phyloP scores from a whole-genome alignment of 2,797 vertebrate species.

The Macroramphosus scolopax region DNA sequence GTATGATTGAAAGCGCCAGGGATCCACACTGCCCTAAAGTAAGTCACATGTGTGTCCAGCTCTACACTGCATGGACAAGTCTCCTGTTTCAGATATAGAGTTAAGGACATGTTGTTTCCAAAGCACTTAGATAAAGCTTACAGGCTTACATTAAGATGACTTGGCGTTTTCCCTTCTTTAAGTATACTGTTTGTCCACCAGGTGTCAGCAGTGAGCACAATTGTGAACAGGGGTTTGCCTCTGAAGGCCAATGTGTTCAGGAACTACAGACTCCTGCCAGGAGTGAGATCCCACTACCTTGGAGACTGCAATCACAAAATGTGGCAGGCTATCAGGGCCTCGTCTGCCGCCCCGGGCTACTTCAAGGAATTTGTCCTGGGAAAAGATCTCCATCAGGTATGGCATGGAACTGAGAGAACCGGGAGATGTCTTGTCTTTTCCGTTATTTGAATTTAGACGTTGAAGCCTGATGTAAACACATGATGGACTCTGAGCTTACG shows the following conservation, averaged over 20 bases:
- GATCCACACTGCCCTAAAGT: conserved; percentile 91
- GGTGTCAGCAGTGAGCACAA: conserved; percentile 95
- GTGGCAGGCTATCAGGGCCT: conserved; percentile 95
- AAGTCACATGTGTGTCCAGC: conserved; percentile 30
- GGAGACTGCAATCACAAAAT: conserved; percentile 92
- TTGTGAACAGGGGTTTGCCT: conserved; percentile 90
- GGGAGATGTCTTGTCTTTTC: background rate
- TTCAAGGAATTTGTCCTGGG: conserved; percentile 92
- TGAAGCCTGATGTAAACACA: too few species aligned
- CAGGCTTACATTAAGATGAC: background rate
- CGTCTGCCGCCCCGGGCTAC: conserved; percentile 94
- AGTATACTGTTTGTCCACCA: conserved; percentile 60
- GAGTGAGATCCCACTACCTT: conserved; percentile 86
- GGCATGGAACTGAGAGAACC: conserved; percentile 3
- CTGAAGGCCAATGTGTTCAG: conserved; percentile 93
- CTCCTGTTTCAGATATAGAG: too few species aligned
- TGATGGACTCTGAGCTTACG: too few species aligned
- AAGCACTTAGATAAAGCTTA: too few species aligned
- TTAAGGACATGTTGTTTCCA: too few species aligned
- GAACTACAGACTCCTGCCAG: conserved; percentile 93
- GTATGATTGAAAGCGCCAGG: conserved; percentile 93
- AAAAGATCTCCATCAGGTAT: conserved; percentile 93
- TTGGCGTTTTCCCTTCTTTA: background rate
- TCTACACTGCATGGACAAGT: background rate
- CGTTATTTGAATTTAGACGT: too few species aligned